phyloP scores from a whole-genome alignment of 2,113 vertebrate genomes.

The Anguilla rostrata region DNA sequence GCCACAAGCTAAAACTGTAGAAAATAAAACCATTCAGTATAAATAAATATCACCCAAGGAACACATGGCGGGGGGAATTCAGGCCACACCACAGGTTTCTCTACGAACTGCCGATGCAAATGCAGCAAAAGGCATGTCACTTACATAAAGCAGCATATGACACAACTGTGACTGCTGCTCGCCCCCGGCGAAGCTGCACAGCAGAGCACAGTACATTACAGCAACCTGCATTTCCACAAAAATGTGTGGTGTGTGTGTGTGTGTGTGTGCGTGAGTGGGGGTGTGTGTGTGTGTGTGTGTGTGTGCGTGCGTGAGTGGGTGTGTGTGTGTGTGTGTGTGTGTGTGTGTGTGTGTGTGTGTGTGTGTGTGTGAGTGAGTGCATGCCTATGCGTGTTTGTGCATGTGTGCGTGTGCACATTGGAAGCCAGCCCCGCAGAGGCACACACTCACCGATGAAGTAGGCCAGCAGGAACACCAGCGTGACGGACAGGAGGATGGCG shows the following conservation, averaged over 20 bases:
- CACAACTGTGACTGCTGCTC: neutral
- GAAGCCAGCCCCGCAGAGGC: neutral
- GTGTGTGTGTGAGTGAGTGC: no score
- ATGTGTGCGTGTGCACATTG: no score
- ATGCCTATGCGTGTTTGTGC: no score
- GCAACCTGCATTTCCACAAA: conserved; percentile 3
- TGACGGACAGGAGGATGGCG: conserved; percentile 91
- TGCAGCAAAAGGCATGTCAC: neutral
- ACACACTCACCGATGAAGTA: conserved; percentile 94
- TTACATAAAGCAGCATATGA: conserved; percentile 6
- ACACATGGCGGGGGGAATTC: conserved; percentile 2
- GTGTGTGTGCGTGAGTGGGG: no score
- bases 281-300: neutral
- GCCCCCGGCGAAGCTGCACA: neutral
- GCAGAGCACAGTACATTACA: neutral
- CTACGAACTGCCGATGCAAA: neutral
- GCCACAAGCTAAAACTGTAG: neutral
- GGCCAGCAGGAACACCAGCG: conserved; percentile 88
- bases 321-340: neutral
- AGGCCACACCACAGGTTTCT: conserved; percentile 7
- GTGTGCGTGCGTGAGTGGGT: no score
- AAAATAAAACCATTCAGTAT: neutral
- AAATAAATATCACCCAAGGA: neutral
- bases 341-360: no score
- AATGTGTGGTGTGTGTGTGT: no score